phyloP scores from a whole-genome alignment of 2,797 vertebrate species.

The Hypotaenidia philippensis region DNA sequence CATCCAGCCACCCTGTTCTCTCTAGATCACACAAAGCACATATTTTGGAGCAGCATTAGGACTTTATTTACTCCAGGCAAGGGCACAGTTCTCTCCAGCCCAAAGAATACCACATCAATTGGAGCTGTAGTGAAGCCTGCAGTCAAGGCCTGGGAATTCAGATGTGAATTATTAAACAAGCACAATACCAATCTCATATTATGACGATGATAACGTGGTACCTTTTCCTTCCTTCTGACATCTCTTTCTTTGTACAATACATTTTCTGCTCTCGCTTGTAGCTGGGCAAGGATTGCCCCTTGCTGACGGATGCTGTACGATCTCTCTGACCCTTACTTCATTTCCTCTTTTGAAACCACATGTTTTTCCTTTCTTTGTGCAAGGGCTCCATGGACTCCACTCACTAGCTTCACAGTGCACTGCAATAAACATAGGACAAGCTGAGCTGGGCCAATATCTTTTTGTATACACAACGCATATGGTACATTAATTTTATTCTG shows the following conservation, averaged over 20 bases:
- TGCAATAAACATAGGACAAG: slow-evolving; percentile 77
- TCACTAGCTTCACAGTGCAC: slow-evolving; percentile 94
- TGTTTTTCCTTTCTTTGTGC: slow-evolving; percentile 90
- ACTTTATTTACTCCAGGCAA: slow-evolving; percentile 43
- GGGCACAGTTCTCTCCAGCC: background rate
- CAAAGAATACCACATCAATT: background rate
- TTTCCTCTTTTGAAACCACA: slow-evolving; percentile 94
- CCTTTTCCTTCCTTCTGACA: slow-evolving; percentile 89
- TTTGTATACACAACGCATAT: background rate
- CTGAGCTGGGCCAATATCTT: slow-evolving; percentile 12
- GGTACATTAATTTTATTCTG: background rate
- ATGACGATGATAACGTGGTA: slow-evolving; percentile 65
- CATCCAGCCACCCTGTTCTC: slow-evolving; percentile 20
- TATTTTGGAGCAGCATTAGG: slow-evolving; percentile 31
- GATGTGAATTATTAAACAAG: slow-evolving; percentile 26
- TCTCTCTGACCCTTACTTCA: slow-evolving; percentile 90
- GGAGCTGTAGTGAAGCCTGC: slow-evolving; percentile 15
- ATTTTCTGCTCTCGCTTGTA: slow-evolving; percentile 90
- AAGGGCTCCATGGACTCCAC: slow-evolving; percentile 94
- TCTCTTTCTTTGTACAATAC: slow-evolving; percentile 91
- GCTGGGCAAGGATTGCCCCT: slow-evolving; percentile 89
- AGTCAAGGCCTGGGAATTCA: background rate
- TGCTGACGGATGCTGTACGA: slow-evolving; percentile 88
- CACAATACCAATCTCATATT: slow-evolving; percentile 39
- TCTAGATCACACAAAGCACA: slow-evolving; percentile 30